Conservation (phyloP, 2,797 vertebrate species). For the Rhynchonycteris naso region DNA sequence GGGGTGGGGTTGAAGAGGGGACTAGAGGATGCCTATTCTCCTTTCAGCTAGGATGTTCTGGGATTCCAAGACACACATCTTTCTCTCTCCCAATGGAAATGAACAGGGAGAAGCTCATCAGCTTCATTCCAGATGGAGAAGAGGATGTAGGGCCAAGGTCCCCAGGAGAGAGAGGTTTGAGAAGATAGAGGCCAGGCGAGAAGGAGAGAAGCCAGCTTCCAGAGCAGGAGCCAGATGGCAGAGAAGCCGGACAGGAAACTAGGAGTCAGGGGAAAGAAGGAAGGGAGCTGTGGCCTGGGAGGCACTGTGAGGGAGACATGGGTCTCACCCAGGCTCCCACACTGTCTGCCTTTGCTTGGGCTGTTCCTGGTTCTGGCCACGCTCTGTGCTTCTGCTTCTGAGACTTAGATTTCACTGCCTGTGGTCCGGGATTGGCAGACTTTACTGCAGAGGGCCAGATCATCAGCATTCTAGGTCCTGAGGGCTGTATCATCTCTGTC, state of each 20-base stretch:
- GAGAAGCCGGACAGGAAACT: not conserved
- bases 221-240: not conserved
- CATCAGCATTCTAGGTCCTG: not conserved
- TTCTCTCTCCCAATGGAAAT: not conserved
- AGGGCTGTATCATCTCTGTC: not conserved
- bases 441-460: not conserved
- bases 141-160: too few relatives aligned
- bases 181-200: too few relatives aligned
- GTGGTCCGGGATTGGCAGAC: not conserved
- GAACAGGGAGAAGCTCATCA: not conserved
- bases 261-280: not conserved
- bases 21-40: not conserved
- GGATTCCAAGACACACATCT: not conserved
- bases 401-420: not conserved
- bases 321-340: fast-evolving
- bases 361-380: fast-evolving
- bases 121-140: not conserved
- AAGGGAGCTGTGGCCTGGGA: not conserved
- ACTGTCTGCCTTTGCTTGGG: fast-evolving
- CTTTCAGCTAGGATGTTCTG: not conserved
- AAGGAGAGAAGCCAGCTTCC: not conserved
- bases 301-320: not conserved
- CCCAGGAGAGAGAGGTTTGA: not conserved
- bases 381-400: not conserved
- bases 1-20: too few relatives aligned